These are phyloP conservation scores for Electrophaes corylata DNA, from an alignment of 2,888 invertebrate genomes.

Conservation along the genomic window DNA sequence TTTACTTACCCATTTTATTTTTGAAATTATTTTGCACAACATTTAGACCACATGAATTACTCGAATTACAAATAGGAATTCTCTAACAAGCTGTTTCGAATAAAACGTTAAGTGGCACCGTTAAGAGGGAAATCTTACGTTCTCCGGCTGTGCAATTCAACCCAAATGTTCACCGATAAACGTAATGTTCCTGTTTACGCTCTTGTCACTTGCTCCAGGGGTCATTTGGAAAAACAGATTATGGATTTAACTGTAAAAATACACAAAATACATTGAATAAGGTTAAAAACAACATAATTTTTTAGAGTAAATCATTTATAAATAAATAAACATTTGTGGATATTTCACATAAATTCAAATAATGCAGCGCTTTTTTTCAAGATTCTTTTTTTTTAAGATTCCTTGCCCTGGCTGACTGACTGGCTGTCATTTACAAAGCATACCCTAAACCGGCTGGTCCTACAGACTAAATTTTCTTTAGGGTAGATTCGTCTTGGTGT, in stretches of 20 bases:
- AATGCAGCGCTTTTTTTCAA: no score
- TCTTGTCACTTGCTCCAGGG: conserved; percentile 13
- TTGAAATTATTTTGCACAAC: neutral
- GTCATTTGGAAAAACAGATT: conserved; percentile 5
- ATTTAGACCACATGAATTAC: neutral
- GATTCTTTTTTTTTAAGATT: no score
- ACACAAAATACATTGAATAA: neutral
- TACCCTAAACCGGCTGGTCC: no score
- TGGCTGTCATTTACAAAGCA: no score
- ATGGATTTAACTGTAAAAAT: neutral
- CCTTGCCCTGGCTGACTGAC: no score
- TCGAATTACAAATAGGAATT: conserved; percentile 4
- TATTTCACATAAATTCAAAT: no score
- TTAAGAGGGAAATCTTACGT: conserved; percentile 20
- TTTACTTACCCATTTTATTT: no score
- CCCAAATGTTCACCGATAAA: conserved; percentile 26
- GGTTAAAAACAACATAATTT: no score
- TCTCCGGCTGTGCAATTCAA: conserved; percentile 20
- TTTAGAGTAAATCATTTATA: no score
- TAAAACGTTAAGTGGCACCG: conserved; percentile 23
- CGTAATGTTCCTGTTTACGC: conserved; percentile 24
- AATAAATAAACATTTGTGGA: no score
- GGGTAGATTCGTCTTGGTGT: no score
- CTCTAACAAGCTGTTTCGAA: conserved; percentile 13
- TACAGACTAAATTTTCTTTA: no score